Base-by-base conservation (phyloP, 37 sponge, comb jelly and placozoan genomes). In the Hormiphora californensis region DNA sequence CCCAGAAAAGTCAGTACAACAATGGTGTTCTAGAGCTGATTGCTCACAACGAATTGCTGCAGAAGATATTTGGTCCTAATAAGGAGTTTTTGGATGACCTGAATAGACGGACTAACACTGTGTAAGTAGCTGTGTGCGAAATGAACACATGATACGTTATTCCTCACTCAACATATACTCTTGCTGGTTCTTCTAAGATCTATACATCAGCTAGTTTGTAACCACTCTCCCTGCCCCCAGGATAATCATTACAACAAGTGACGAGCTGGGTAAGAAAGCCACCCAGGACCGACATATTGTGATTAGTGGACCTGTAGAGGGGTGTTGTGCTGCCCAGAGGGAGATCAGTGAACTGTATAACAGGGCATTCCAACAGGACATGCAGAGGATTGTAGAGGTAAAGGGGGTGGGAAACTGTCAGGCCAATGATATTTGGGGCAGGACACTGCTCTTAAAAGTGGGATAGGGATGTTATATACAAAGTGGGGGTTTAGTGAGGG, bases 201-300 rank as follows among this genome's bases (percentile, higher is more conserved):
- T 49, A 49, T n/a, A n/a, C n/a, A n/a, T n/a, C n/a, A n/a, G n/a
- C n/a, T n/a, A n/a, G n/a, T n/a, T n/a, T n/a, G n/a, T n/a, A n/a
- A n/a, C n/a, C n/a, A n/a, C n/a, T n/a, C n/a, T n/a, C n/a, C n/a
- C n/a, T n/a, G n/a, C 15, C n/a, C 27, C 3, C 61, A 57, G 61
- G 81, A 73, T 73, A 39, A 73, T 46, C 5, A 73, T 73, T 3
- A 73, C 81, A 1, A 43, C 40, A 46, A 36, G 46, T 1, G 81
- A 73, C 81, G 81, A 73, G 22, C 46, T 73, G 21, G 81, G 81
- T 33, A 73, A 73, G 81, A 73, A 73, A 30, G 7, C 81, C 25
- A 8, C 46, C 1, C 35, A 32, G 25, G 81, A 73, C 25, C 7
- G 81, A 40, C 81, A 73, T 28, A 46, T 73, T 27, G 25, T 36